Evolutionary conservation across 2,888 invertebrate genomes (phyloP).

Genomic region (Stenotaenia linearis): DNA sequence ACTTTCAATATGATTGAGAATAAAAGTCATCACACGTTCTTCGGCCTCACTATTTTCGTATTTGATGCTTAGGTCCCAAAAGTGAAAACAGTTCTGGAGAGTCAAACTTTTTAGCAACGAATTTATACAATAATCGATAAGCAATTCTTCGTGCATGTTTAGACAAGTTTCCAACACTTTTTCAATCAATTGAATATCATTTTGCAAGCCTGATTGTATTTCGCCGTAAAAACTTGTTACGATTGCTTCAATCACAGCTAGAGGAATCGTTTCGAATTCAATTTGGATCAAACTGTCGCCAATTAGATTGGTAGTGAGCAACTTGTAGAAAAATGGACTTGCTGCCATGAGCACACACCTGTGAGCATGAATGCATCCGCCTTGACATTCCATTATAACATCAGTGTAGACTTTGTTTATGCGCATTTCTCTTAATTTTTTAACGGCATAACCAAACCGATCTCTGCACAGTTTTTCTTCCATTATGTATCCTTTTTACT

Average conservation of each 20-base stretch:
- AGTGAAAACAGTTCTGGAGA: background rate
- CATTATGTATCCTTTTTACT: background rate
- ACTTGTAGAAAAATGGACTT: background rate
- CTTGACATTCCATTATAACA: background rate
- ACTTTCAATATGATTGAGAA: background rate
- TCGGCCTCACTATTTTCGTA: background rate
- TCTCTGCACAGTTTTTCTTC: constrained; percentile 14
- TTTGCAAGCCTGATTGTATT: background rate
- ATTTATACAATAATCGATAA: background rate
- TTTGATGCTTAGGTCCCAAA: background rate
- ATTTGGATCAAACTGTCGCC: background rate
- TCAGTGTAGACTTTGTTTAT: background rate
- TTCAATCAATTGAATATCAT: background rate
- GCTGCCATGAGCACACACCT: background rate
- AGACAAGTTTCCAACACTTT: background rate
- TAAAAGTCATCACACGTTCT: background rate
- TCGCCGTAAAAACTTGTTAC: background rate
- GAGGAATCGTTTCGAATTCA: background rate
- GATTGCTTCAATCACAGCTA: background rate
- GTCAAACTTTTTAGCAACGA: background rate
- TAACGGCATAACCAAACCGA: background rate
- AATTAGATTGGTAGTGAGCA: background rate
- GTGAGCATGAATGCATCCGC: background rate
- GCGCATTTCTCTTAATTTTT: constrained; percentile 8
- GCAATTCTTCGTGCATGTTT: background rate